A percentile compares a stretch with the other conserved stretches of the same genome.
Conservation (phyloP, 2,113 vertebrate genomes). For the Montifringilla adamsi region DNA sequence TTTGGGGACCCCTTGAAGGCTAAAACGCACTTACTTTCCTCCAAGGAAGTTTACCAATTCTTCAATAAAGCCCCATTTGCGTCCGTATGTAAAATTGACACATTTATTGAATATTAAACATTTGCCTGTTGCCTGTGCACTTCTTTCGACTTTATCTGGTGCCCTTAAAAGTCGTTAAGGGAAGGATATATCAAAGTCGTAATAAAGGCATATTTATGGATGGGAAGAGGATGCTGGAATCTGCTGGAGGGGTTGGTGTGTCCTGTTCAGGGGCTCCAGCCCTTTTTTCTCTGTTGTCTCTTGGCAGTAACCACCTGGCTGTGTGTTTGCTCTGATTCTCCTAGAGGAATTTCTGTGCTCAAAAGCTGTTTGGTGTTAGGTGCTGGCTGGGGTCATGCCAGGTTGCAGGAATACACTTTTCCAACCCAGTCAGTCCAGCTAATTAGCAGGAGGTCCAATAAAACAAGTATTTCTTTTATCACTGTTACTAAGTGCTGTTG, state of each 20-base stretch:
- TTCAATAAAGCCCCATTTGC: constrained; percentile 80
- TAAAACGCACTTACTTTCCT: constrained; percentile 81
- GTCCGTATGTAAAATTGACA: constrained; percentile 79
- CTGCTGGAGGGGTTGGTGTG: neutral
- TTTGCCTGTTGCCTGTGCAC: constrained; percentile 22
- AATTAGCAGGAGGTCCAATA: constrained; percentile 67
- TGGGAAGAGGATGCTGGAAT: neutral
- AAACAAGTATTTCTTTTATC: constrained; percentile 65
- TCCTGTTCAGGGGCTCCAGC: neutral
- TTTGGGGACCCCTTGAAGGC: constrained; percentile 78
- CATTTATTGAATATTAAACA: constrained; percentile 83
- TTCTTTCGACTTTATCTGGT: constrained; percentile 33
- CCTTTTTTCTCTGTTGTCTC: neutral
- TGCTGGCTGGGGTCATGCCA: neutral
- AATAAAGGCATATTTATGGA: neutral
- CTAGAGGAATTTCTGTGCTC: neutral
- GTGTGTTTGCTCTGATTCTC: neutral
- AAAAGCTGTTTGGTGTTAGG: neutral
- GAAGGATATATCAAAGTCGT: constrained; percentile 24
- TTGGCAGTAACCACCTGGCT: neutral
- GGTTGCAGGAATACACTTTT: neutral
- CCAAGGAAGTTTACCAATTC: constrained; percentile 82
- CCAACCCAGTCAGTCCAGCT: neutral
- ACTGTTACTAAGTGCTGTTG: constrained; percentile 54
- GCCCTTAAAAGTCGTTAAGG: constrained; percentile 51